Conservation (phyloP, 2,888 invertebrate species). For the Mycalesis mineus region DNA sequence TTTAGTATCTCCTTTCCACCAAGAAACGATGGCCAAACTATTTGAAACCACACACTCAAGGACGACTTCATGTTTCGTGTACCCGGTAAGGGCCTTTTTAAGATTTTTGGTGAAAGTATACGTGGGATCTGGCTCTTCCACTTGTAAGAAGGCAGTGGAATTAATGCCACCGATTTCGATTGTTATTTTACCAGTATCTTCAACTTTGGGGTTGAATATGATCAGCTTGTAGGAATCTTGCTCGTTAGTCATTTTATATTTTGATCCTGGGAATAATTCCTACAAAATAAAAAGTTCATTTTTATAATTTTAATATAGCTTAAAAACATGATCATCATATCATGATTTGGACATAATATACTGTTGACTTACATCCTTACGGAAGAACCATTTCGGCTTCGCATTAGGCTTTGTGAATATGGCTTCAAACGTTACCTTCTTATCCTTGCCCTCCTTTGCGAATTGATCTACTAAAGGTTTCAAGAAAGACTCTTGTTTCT, state of each 20-base stretch:
- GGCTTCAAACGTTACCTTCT: conserved; percentile 94
- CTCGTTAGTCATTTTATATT: conserved; percentile 96
- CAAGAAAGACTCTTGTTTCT: conserved; percentile 97
- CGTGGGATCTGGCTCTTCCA: conserved; percentile 96
- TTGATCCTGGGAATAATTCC: conserved; percentile 97
- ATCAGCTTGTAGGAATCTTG: conserved; percentile 94
- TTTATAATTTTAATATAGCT: not conserved
- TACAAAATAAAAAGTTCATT: conserved; percentile 48
- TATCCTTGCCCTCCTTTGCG: conserved; percentile 97
- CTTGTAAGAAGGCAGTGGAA: conserved; percentile 94
- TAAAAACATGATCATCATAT: no score
- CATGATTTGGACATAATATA: not conserved
- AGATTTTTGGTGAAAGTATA: conserved; percentile 95
- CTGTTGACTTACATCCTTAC: conserved; percentile 89
- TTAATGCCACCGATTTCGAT: conserved; percentile 95
- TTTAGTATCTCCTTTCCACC: conserved; percentile 91
- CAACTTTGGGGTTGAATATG: conserved; percentile 93
- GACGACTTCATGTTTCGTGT: conserved; percentile 91
- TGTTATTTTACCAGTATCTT: conserved; percentile 98
- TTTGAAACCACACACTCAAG: conserved; percentile 97
- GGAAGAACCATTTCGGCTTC: conserved; percentile 94
- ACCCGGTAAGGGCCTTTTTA: conserved; percentile 92
- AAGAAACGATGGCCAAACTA: conserved; percentile 94
- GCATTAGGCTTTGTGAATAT: conserved; percentile 97
- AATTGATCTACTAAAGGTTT: conserved; percentile 96